Evolutionary conservation across 2,113 vertebrate species (phyloP).

Genomic region (Marmota monax): DNA sequence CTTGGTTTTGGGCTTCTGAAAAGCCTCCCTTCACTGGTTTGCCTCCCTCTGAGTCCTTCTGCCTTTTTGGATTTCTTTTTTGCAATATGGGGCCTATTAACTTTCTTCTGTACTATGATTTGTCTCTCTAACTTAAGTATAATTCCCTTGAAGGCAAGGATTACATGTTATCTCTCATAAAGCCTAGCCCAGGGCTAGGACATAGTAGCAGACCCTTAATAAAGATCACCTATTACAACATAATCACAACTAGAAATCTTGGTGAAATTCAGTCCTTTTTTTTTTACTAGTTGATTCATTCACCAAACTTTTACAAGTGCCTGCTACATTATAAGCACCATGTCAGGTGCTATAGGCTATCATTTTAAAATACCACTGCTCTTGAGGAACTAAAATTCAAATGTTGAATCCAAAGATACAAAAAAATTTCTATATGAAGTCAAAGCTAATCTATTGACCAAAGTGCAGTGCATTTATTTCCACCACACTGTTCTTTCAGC

Average conservation of each 20-base stretch:
- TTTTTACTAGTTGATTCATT: conserved; percentile 32
- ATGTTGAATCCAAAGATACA: neutral
- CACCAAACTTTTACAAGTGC: neutral
- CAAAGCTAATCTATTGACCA: neutral
- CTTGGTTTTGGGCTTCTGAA: conserved; percentile 11
- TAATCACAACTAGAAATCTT: neutral
- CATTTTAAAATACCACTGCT: neutral
- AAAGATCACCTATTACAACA: conserved; percentile 40
- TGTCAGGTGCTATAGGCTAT: neutral
- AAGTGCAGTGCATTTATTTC: neutral
- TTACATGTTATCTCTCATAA: neutral
- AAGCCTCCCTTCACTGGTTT: conserved; percentile 21
- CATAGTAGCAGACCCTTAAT: neutral
- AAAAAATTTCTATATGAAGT: neutral
- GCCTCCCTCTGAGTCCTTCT: conserved; percentile 22
- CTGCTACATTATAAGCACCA: neutral
- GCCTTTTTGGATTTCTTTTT: conserved; percentile 23
- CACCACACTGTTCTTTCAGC: neutral
- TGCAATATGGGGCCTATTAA: neutral
- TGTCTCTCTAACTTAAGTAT: neutral
- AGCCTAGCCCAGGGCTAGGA: neutral
- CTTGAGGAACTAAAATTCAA: conserved; percentile 30
- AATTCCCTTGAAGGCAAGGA: conserved; percentile 16
- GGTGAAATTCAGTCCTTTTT: neutral
- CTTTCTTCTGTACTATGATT: conserved; percentile 22